Evolutionary conservation across 2,113 vertebrate species (phyloP).

Genomic region (Myiozetetes cayanensis): DNA sequence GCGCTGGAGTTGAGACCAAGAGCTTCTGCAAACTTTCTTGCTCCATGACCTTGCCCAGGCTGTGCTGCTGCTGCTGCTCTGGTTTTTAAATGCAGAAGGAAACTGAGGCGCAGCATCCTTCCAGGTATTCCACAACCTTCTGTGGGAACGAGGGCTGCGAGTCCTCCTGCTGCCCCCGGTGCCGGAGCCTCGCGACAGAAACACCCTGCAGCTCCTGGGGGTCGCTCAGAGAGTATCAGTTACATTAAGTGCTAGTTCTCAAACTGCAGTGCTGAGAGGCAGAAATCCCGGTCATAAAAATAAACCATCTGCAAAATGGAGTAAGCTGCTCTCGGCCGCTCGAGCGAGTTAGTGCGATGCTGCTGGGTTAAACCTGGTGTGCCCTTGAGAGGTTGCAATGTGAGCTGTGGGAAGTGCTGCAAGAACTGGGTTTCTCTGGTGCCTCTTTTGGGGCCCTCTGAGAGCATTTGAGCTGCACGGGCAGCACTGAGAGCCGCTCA

Average conservation of each 20-base stretch:
- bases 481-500: not conserved
- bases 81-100: not conserved
- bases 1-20: accelerated
- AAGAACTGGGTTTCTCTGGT: slow-evolving; percentile 6
- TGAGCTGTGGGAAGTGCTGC: not conserved
- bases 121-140: not conserved
- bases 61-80: not conserved
- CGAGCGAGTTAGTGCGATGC: not conserved
- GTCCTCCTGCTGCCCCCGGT: not conserved
- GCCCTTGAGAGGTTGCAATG: not conserved
- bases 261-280: not conserved
- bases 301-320: not conserved
- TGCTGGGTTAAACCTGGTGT: not conserved
- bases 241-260: not conserved
- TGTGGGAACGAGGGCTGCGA: accelerated
- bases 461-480: not conserved
- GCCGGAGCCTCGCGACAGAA: accelerated
- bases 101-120: not conserved
- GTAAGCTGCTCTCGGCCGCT: not conserved
- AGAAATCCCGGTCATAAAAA: not conserved
- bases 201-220: not conserved
- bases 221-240: not conserved
- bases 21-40: not conserved
- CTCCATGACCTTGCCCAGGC: not conserved
- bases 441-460: not conserved